Evolutionary conservation across 2,797 vertebrate species (phyloP), one percentile per base, ranked within the genome.

Genomic region (Discoglossus pictus): DNA sequence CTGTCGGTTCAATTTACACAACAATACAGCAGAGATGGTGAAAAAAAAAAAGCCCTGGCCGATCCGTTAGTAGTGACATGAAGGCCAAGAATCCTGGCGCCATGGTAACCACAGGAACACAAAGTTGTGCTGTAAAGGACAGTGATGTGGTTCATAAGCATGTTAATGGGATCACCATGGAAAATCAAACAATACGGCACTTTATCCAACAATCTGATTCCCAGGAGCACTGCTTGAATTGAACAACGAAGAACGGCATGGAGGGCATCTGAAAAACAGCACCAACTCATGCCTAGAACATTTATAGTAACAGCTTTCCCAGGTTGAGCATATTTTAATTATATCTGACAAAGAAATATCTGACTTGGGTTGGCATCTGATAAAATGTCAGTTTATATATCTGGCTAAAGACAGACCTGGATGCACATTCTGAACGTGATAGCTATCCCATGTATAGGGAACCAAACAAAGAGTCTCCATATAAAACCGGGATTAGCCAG

Each of bases 51-150:
- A 55, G 25, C 44, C 38, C 46, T 51, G 15, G 44, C 5, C 34
- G 61, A 59, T 34, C 38, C 44, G 20, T 56, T 71, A 51, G 44
- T 59, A 71, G 27, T 31, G 27, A 31, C 27, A 31, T 31, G 27
- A 31, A 31, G 68, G 61, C 52, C 53, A 71, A 46, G 68, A 65
- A 71, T 65, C 61, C 20, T 44, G 61, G 16, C 34, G 6, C 61
- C 68, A 64, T 71, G 61, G 68, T 13, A 64, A 71, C 61, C 27
- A 38, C 53, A 51, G 53, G 67, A 58, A 58, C 61, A 64, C 61
- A 59, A 59, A 2, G 27, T 64, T 64, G 68, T 64, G 53, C 31
- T 59, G 61, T 43, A 54, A 59, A 48, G 43, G 53, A 46, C 68
- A 65, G 61, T 51, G 44, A 61, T 61, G 58, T 39, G 27, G 48